phyloP scores from a whole-genome alignment of 1,140 invertebrate species.

The Drosophila aff. region DNA sequence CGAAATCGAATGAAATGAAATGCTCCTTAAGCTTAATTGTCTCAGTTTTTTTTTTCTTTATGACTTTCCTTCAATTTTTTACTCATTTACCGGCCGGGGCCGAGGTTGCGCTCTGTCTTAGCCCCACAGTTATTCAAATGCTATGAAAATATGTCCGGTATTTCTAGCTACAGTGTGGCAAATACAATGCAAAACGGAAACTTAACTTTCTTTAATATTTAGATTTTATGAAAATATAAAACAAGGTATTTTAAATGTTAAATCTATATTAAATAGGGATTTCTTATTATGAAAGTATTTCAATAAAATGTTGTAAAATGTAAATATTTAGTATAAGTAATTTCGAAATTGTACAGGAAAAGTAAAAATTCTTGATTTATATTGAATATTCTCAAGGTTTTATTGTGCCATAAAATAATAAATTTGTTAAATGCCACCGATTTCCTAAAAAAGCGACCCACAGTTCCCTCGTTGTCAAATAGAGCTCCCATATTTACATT shows the following conservation, averaged over 20 bases:
- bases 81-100: constrained; percentile 67
- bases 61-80: constrained; percentile 65
- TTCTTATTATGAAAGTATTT: not conserved
- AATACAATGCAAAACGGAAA: not conserved
- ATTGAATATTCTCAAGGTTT: not conserved
- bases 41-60: constrained; percentile 57
- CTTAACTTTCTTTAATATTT: not conserved
- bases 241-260: no score
- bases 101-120: constrained; percentile 53
- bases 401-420: not conserved
- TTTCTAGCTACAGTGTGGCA: constrained; percentile 50
- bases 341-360: not conserved
- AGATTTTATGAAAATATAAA: not conserved
- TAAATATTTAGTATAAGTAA: no score
- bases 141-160: constrained; percentile 68
- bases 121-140: constrained; percentile 76
- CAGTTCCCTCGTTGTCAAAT: constrained; percentile 43
- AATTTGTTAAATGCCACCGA: not conserved
- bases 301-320: not conserved
- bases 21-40: constrained; percentile 84
- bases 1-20: constrained; percentile 74
- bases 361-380: not conserved
- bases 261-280: not conserved
- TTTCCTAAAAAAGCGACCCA: constrained; percentile 4
- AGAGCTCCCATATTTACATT: constrained; percentile 66